Base-by-base conservation (phyloP, 2,888 invertebrate genomes). In the Hemistola chrysoprasaria region DNA sequence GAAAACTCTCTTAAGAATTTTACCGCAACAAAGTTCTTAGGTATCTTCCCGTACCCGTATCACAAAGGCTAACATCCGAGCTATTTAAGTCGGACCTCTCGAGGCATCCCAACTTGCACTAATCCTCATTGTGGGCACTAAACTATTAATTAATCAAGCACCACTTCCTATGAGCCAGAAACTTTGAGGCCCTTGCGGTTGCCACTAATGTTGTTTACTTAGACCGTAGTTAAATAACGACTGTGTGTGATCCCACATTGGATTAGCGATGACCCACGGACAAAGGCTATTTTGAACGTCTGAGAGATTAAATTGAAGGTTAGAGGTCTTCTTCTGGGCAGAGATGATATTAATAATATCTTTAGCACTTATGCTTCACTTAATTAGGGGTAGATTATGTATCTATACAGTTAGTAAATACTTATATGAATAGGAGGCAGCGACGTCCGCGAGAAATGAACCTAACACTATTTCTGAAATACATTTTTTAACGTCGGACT, bases 191-290 rank as follows among this genome's bases (percentile, higher is more conserved):
- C 65, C 70, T 68, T 77, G 77, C 61, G 77, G 78, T 58, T 51
- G 49, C 55, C 59, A 61, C 63, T 77, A 74, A 79, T 79, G 73
- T 72, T 78, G 73, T 76, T 79, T 78, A 77, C 75, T 70, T 64
- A 69, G 68, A 60, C 69, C 67, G 70, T 75, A 71, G 76, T 76
- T 78, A 72, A 76, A 75, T 67, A 56, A 58, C 62, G 70, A 60
- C 64, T 56, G 48, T 59, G 48, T 59, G 65, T 59, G 53, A 61
- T 44, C 43, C 43, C 43, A 34, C 38, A 39, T 26, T 29, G 26
- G 38, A 69, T 70, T 70, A 71, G 57, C 61, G 59, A 37, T 43
- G 35, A 46, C 46, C 31, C 28, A 42, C 40, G 40, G 42, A 40
- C 45, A 40, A 40, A 40, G 35, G 6, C 42, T 39, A 37, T 37